phyloP scores from a whole-genome alignment of 2,797 vertebrate species.

The Ceyx erithaca region DNA sequence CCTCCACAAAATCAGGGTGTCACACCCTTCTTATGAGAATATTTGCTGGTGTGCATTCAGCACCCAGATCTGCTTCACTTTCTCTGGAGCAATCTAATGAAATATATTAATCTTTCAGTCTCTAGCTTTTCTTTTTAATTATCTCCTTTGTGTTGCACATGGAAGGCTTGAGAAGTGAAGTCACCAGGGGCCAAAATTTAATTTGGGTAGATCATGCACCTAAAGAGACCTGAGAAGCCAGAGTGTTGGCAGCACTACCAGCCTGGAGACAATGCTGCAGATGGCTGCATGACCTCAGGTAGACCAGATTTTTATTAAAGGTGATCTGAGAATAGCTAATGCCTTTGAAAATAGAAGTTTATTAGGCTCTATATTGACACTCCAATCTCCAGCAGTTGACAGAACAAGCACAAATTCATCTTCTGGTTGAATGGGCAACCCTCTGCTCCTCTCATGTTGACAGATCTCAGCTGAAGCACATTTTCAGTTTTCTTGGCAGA shows the following conservation, averaged over 20 bases:
- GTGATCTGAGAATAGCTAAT: not conserved
- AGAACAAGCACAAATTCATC: constrained; percentile 35
- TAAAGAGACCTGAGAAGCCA: not conserved
- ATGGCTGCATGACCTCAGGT: not conserved
- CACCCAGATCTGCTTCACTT: not conserved
- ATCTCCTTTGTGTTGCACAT: not conserved
- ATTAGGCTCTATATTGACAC: constrained; percentile 37
- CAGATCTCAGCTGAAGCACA: constrained; percentile 24
- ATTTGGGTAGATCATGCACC: not conserved
- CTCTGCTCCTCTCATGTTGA: constrained; percentile 1
- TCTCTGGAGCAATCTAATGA: not conserved
- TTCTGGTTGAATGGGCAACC: constrained; percentile 41
- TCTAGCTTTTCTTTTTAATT: constrained; percentile 9
- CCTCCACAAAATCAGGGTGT: not conserved
- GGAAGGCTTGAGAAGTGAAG: not conserved
- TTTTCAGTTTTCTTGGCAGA: constrained; percentile 37
- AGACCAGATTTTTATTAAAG: not conserved
- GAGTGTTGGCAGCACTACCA: not conserved
- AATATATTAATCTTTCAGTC: not conserved
- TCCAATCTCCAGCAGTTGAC: constrained; percentile 28
- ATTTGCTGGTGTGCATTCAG: not conserved
- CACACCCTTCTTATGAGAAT: rapidly evolving
- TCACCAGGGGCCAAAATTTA: not conserved
- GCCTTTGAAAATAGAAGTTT: constrained; percentile 24
- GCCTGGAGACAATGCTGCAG: not conserved